Evolutionary conservation across 1,140 invertebrate species (phyloP), one percentile per base, ranked within the genome.

Genomic region (Cotesia chilonis): DNA sequence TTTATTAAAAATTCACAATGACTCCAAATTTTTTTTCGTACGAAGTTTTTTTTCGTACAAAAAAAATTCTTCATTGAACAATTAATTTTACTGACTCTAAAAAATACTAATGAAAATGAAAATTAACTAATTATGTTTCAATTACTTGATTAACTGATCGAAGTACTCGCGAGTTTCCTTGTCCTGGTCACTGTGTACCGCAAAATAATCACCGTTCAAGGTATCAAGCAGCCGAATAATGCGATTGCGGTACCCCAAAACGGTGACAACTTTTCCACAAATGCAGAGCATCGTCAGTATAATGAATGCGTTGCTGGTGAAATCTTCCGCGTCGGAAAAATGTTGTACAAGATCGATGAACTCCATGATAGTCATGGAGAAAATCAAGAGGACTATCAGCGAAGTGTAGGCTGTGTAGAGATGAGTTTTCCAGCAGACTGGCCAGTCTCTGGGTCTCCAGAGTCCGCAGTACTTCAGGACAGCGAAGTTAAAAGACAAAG

Each of bases 271-370:
- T 14, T 66, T 66, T 20, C n/a, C 64, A 17, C 64, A 66, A 4
- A 52, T n/a, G 20, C 38, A 14, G 12, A 54, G 51, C 64, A 66
- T 66, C 47, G 64, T 41, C 41, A 66, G 7, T 47, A 66, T 52
- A 1, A 66, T 51, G 17, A 52, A 66, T 1, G 37, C n/a, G 47
- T 35, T 66, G 14, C 47, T 41, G 5, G n/a, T 14, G 6, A 28
- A 10, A 66, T 20, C 20, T 28, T 60, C 17, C 9, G 35, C 20
- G 17, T 41, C n/a, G 9, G 41, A 14, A 20, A 51, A 52, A 4
- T 12, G 12, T 3, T 17, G 17, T 17, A 52, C 7, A 6, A 54
- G 14, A 20, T 66, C 64, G 3, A 66, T 20, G 12, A 66, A 41
- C 20, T 41, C 38, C 6, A 20, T 17, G 4, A 51, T 12, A 12